Conservation (phyloP, 2,888 invertebrate genomes). For the Cyclophora punctaria region DNA sequence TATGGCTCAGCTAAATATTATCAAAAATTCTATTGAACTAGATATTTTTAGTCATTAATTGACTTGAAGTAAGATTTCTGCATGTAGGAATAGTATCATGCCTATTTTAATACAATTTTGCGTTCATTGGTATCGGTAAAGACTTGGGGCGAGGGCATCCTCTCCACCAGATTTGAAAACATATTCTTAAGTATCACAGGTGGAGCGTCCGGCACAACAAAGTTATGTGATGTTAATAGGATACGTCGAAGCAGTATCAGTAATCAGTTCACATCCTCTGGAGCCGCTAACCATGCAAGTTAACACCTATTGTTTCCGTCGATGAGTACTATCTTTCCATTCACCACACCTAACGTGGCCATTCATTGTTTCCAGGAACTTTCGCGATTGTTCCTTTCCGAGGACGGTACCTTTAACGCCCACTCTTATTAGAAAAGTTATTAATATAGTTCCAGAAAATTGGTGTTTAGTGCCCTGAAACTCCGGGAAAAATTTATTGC, state of each 20-base stretch:
- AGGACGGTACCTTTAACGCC: conserved; percentile 44
- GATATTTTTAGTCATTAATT: no score
- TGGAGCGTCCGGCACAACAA: no score
- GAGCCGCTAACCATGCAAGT: conserved; percentile 43
- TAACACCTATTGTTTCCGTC: conserved; percentile 53
- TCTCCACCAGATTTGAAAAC: no score
- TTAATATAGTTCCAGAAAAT: conserved; percentile 24
- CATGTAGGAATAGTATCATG: no score
- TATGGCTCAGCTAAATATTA: no score
- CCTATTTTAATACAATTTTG: no score
- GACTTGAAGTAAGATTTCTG: no score
- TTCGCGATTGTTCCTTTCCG: conserved; percentile 47
- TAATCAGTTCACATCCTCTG: conserved; percentile 48
- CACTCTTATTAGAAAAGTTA: conserved; percentile 26
- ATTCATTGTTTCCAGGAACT: conserved; percentile 47
- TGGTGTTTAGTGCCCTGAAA: conserved; percentile 3
- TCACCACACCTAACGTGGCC: conserved; percentile 37
- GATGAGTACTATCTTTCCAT: conserved; percentile 42
- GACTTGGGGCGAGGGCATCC: no score
- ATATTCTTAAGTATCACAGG: no score
- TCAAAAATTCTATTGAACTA: no score
- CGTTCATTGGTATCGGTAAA: no score
- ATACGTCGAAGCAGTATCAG: conserved; percentile 14
- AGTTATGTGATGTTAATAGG: no score
- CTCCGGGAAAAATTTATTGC: conserved; percentile 6